A percentile compares a stretch with the other conserved stretches of the same genome.
These are phyloP conservation scores for Rhagophthalmus giganteus DNA, from an alignment of 2,888 invertebrate species.

Conservation along the genomic window DNA sequence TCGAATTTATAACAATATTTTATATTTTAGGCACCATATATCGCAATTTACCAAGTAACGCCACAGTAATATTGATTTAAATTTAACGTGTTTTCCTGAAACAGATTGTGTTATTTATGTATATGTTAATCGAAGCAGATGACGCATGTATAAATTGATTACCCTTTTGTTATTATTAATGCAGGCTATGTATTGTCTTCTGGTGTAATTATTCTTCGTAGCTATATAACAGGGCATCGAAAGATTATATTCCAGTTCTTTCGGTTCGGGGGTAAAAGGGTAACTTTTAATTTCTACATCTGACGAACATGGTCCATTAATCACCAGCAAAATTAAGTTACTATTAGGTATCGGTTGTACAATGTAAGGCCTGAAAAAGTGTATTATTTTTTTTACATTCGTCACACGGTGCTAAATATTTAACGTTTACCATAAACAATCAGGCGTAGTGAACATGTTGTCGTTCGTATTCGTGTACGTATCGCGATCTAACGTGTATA, in stretches of 20 bases:
- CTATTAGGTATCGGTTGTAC: constrained; percentile 75
- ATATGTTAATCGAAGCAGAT: too few species aligned
- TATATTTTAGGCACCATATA: too few species aligned
- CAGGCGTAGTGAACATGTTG: constrained; percentile 15
- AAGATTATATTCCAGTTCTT: constrained; percentile 46
- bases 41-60: constrained; percentile 3
- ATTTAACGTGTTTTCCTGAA: constrained; percentile 7
- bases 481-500: constrained; percentile 43
- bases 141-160: too few species aligned
- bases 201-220: constrained; percentile 50
- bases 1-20: too few species aligned
- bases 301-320: constrained; percentile 65
- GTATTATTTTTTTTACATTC: constrained; percentile 4
- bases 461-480: constrained; percentile 11
- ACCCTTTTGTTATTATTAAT: constrained; percentile 43
- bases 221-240: constrained; percentile 50
- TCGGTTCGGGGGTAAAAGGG: constrained; percentile 45
- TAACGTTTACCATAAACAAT: constrained; percentile 26
- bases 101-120: neutral
- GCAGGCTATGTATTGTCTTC: constrained; percentile 50
- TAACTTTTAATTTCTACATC: constrained; percentile 39
- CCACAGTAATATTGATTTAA: constrained; percentile 6
- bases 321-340: constrained; percentile 76
- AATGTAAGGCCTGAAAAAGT: constrained; percentile 64
- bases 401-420: neutral